A percentile compares a stretch with the other conserved stretches of the same genome.
These are phyloP conservation scores for Callimico goeldii DNA, from an alignment of 2,797 vertebrate genomes.

Conservation along the genomic window DNA sequence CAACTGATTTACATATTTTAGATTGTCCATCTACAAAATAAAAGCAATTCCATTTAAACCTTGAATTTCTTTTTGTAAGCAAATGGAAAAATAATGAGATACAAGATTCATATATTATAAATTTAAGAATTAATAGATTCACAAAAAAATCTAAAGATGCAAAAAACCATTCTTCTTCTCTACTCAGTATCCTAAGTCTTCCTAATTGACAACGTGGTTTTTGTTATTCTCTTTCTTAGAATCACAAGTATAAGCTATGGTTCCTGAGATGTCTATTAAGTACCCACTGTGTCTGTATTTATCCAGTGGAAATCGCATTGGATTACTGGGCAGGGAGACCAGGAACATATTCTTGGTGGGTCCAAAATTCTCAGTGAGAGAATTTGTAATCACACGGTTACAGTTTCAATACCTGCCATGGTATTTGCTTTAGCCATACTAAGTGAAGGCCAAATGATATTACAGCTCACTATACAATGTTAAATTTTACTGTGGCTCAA, in stretches of 20 bases:
- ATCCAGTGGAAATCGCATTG: background rate
- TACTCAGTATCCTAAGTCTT: background rate
- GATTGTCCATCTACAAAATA: slow-evolving; percentile 83
- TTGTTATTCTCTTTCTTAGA: background rate
- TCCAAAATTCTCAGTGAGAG: background rate
- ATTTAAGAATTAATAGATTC: background rate
- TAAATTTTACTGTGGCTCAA: background rate
- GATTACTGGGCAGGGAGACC: too few relatives aligned
- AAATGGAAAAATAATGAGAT: background rate
- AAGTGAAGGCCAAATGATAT: background rate
- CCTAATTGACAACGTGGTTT: background rate
- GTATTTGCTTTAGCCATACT: background rate
- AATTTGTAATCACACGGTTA: background rate
- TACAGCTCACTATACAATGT: background rate
- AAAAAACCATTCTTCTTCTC: background rate
- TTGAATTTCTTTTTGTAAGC: background rate
- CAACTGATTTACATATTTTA: slow-evolving; percentile 81
- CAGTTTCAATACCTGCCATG: background rate
- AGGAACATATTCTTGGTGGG: background rate
- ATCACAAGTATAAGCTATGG: background rate
- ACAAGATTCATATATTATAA: background rate
- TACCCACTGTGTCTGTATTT: background rate
- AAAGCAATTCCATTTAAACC: slow-evolving; percentile 12
- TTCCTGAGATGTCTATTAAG: background rate
- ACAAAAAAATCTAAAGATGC: background rate